Evolutionary conservation across 2,113 vertebrate genomes (phyloP), one percentile per base, ranked within the genome.

Genomic region (Limnothrissa miodon): DNA sequence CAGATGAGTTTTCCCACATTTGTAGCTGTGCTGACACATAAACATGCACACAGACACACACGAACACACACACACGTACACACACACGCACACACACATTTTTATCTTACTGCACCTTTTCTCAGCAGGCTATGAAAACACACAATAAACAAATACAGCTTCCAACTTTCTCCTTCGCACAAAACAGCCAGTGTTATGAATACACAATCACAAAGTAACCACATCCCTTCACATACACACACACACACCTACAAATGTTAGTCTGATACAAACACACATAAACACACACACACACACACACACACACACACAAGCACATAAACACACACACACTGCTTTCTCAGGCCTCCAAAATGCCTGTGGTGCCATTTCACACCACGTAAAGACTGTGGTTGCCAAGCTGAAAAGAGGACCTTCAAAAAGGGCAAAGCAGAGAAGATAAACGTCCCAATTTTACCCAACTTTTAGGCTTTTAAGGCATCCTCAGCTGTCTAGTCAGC

Each of bases 281-380:
- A 45, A 36, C 56, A 78, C 62, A 81, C 4, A 81, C 86, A 29
- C 62, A 85, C 17, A 21, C 74, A 59, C 74, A 15, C 70, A 85
- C 84, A 81, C 80, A 36, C 51, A 45, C 21, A 13, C 9, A 29
- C 79, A 48, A 45, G 79, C 29, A 78, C 70, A 45, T 66, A 79
- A 78, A 79, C 70, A 51, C 45, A 78, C 29, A 53, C 36, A 56
- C 51, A 56, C 19, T 56, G 21, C 79, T 48, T 56, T 56, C 33
- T 74, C 13, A 74, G 33, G 74, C 81, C 39, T 78, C 62, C 19
- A 39, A 46, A 79, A 33, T 74, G 86, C 84, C 85, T 89, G 46
- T 79, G 87, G 89, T 85, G 89, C 88, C 79, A 85, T 83, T 88
- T 88, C 89, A 89, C 89, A 91, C 88, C 87, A 90, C 81, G 66